A percentile compares a stretch with the other conserved stretches of the same genome.
phyloP scores from a whole-genome alignment of 2,888 invertebrate genomes.

The Branchellion lobata region DNA sequence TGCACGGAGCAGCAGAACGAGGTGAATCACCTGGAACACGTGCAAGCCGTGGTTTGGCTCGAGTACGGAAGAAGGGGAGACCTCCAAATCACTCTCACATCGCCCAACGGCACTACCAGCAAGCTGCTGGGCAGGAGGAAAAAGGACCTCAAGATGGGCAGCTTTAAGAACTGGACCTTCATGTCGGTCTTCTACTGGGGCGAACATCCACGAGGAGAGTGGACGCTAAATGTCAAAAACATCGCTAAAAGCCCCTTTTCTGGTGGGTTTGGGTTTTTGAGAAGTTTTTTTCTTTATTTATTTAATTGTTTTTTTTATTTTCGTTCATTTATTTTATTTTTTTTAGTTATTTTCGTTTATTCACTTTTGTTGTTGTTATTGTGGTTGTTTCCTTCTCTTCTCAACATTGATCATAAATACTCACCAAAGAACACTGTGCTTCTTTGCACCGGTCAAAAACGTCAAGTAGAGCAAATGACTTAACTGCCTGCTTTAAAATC shows the following conservation, averaged over 20 bases:
- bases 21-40: constrained; percentile 92
- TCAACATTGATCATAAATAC: too few species aligned
- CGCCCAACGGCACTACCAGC: constrained; percentile 55
- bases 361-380: too few species aligned
- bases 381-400: too few species aligned
- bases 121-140: constrained; percentile 67
- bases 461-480: too few species aligned
- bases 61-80: constrained; percentile 87
- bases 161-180: constrained; percentile 97
- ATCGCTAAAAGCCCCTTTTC: constrained; percentile 25
- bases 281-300: neutral
- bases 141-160: constrained; percentile 81
- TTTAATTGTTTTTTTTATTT: neutral
- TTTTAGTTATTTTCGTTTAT: too few species aligned
- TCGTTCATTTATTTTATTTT: neutral
- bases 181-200: constrained; percentile 99
- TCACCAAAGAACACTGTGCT: too few species aligned
- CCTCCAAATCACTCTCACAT: constrained; percentile 72
- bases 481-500: too few species aligned
- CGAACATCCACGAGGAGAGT: constrained; percentile 86
- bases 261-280: neutral
- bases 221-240: constrained; percentile 86
- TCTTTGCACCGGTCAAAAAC: too few species aligned
- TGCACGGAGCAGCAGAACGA: constrained; percentile 61
- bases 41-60: constrained; percentile 87